A percentile compares a stretch with the other conserved stretches of the same genome.
phyloP scores from a whole-genome alignment of 1,140 invertebrate genomes.

The Heliothis virescens region DNA sequence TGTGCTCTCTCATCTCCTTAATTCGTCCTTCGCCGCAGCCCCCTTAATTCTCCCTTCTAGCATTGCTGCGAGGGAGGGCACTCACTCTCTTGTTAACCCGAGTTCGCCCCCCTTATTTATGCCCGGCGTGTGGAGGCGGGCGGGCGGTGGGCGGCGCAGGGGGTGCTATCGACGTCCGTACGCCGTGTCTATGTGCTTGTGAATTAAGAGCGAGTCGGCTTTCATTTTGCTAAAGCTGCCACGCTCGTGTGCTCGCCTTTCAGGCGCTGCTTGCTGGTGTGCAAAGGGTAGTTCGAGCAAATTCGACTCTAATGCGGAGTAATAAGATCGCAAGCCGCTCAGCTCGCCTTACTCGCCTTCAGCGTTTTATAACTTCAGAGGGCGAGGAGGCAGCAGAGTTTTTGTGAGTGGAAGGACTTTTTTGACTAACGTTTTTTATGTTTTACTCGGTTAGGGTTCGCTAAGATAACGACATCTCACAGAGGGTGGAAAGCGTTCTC shows the following conservation, averaged over 20 bases:
- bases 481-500: conserved; percentile 71
- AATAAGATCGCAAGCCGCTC: conserved; percentile 69
- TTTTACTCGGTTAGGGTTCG: conserved; percentile 83
- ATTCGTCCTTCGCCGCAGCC: conserved; percentile 85
- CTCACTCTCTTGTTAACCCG: conserved; percentile 83
- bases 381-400: conserved; percentile 79
- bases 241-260: conserved; percentile 84
- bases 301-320: conserved; percentile 67
- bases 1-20: conserved; percentile 86
- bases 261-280: conserved; percentile 72
- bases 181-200: conserved; percentile 77
- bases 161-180: conserved; percentile 77
- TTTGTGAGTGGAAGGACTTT: conserved; percentile 84
- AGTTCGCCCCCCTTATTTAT: conserved; percentile 84
- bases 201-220: conserved; percentile 86
- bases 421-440: conserved; percentile 86
- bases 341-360: conserved; percentile 65
- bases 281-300: conserved; percentile 57
- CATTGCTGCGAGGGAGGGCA: conserved; percentile 69
- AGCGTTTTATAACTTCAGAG: conserved; percentile 83
- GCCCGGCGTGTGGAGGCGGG: conserved; percentile 69
- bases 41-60: conserved; percentile 77
- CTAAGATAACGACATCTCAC: conserved; percentile 84
- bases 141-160: conserved; percentile 61
- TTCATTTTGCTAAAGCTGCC: conserved; percentile 85